phyloP scores from a whole-genome alignment of 2,797 vertebrate species.

The Chiroxiphia lanceolata region DNA sequence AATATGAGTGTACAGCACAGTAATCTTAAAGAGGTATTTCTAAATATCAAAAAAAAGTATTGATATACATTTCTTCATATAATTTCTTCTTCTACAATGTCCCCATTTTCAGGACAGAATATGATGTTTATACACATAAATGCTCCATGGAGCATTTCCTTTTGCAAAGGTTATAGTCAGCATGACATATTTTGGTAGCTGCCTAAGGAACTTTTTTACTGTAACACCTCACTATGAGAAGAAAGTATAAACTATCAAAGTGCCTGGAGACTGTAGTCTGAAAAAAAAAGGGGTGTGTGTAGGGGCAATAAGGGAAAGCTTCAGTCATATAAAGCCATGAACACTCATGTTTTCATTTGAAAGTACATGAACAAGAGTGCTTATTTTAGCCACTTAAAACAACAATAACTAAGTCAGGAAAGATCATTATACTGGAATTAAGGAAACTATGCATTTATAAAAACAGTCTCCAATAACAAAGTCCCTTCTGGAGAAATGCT shows the following conservation, averaged over 20 bases:
- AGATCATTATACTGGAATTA: slow-evolving; percentile 53
- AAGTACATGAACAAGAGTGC: slow-evolving; percentile 52
- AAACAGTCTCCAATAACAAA: slow-evolving; percentile 43
- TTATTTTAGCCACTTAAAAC: slow-evolving; percentile 59
- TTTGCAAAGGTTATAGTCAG: slow-evolving; percentile 57
- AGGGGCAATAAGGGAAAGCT: background rate
- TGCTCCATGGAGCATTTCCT: slow-evolving; percentile 46
- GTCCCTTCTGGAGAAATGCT: slow-evolving; percentile 36
- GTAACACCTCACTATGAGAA: slow-evolving; percentile 25
- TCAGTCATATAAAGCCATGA: slow-evolving; percentile 52
- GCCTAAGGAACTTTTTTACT: slow-evolving; percentile 42
- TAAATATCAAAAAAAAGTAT: background rate
- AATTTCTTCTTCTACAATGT: background rate
- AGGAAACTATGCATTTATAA: slow-evolving; percentile 58
- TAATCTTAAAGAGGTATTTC: background rate
- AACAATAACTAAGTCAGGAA: slow-evolving; percentile 51
- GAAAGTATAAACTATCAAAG: slow-evolving; percentile 44
- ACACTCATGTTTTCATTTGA: slow-evolving; percentile 60
- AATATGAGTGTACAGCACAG: background rate
- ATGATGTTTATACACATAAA: slow-evolving; percentile 45
- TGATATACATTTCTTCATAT: background rate
- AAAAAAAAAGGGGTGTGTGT: background rate
- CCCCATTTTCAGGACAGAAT: background rate
- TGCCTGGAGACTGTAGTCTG: background rate
- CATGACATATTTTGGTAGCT: slow-evolving; percentile 41